Conservation (phyloP, 1,140 invertebrate species). For the Zaprionus tsacasi region DNA sequence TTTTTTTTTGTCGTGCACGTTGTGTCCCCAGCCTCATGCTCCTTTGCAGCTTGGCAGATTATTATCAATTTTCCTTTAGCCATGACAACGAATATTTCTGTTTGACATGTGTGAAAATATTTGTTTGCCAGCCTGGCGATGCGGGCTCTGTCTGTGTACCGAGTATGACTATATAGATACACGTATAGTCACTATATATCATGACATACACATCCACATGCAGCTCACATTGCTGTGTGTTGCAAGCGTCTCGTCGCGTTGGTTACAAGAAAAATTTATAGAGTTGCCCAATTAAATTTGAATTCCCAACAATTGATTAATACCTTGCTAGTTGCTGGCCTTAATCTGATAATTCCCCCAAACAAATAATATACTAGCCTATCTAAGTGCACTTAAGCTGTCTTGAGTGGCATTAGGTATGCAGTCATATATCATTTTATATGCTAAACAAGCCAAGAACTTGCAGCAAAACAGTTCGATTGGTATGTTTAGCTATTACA, state of each 20-base stretch:
- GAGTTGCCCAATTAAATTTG: conserved; percentile 8
- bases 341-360: conserved; percentile 1
- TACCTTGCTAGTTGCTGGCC: neutral
- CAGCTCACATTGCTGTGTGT: neutral
- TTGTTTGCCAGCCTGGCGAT: conserved; percentile 32
- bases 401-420: neutral
- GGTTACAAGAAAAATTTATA: conserved; percentile 2
- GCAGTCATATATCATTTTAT: neutral
- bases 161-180: neutral
- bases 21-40: conserved; percentile 6
- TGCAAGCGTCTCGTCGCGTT: neutral
- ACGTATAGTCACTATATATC: conserved; percentile 4
- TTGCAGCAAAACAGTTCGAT: too few species aligned
- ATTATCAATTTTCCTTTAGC: conserved; percentile 66
- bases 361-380: neutral
- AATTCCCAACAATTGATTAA: conserved; percentile 3
- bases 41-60: conserved; percentile 38
- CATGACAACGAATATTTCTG: conserved; percentile 73
- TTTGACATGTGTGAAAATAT: conserved; percentile 73
- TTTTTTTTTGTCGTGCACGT: conserved; percentile 33
- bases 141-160: conserved; percentile 14
- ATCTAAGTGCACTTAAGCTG: neutral
- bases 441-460: neutral
- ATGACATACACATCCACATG: conserved; percentile 2
- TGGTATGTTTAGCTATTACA: too few species aligned